Evolutionary conservation across 2,888 invertebrate species (phyloP), one percentile per base, ranked within the genome.

Genomic region (Agrenia bidenticulata): DNA sequence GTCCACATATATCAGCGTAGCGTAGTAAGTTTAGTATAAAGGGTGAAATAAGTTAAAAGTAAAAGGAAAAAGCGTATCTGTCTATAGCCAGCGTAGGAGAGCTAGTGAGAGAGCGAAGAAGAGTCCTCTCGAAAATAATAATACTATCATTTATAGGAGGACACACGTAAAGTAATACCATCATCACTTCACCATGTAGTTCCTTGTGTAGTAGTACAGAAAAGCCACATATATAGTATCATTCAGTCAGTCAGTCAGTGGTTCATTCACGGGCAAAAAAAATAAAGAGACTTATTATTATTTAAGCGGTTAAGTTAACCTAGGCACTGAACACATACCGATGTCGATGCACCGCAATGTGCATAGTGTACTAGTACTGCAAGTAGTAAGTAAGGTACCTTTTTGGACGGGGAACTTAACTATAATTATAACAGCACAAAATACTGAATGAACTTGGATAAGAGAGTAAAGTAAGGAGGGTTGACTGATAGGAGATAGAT

Each of bases 231-330:
- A 32, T 45, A 15, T 45, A 45, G 45, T 45, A 51, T 51, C 51
- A 55, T 11, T 55, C 55, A 55, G 55, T 55, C 55, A 55, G 32
- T 55, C 32, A 55, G 55, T 55, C 55, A 55, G 55, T 55, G 19
- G 51, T 51, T 19, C 23, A 23, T 51, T 51, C 51, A 51, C 24
- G 13, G 13, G 24, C 51, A 24, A 24, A 19, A 23, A 24, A 51
- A 51, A 19, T 15, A 24, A 23, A 11, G 24, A 21, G 51, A 51
- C 21, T 24, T 51, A 51, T 23, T 51, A 51, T 51, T 51, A 51
- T 51, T 51, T 51, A 51, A 51, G 51, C 24, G 51, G 51, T 51
- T 51, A 51, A 45, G 45, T 45, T 45, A 45, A 19, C 19, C 15
- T 17, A 17, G 19, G 45, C n/a, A 45, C 45, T 39, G 15, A 11